phyloP scores from a whole-genome alignment of 2,888 invertebrate species.

The Operophtera brumata region DNA sequence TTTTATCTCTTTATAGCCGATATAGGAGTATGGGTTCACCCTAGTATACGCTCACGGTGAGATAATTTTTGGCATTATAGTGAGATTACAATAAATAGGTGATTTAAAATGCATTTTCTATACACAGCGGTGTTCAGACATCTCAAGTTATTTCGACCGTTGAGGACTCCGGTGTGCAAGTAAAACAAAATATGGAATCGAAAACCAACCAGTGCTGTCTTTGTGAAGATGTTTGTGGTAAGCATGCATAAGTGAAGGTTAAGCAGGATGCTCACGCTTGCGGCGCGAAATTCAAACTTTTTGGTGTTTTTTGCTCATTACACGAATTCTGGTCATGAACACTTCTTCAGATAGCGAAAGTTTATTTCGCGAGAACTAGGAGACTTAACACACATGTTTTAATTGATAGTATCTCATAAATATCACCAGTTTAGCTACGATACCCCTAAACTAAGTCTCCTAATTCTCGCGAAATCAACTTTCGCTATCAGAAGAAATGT shows the following conservation, averaged over 20 bases:
- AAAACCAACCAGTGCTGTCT: not conserved
- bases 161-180: slow-evolving; percentile 2
- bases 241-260: not conserved
- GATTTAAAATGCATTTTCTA: not conserved
- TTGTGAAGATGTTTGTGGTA: not conserved
- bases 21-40: slow-evolving; percentile 15
- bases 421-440: too few relatives aligned
- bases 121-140: slow-evolving; percentile 11
- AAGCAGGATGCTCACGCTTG: too few relatives aligned
- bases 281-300: too few relatives aligned
- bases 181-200: not conserved
- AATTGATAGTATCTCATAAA: too few relatives aligned
- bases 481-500: too few relatives aligned
- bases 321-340: too few relatives aligned
- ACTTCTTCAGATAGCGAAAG: too few relatives aligned
- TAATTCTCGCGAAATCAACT: too few relatives aligned
- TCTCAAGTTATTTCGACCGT: not conserved
- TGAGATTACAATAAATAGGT: not conserved
- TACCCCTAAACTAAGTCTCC: too few relatives aligned
- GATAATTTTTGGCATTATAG: not conserved
- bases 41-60: slow-evolving; percentile 18
- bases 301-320: too few relatives aligned
- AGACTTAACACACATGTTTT: too few relatives aligned
- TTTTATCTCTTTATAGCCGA: slow-evolving; percentile 10
- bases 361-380: too few relatives aligned